These are phyloP conservation scores for Phoenicopterus ruber DNA, from an alignment of 2,113 vertebrate genomes.

Conservation along the genomic window DNA sequence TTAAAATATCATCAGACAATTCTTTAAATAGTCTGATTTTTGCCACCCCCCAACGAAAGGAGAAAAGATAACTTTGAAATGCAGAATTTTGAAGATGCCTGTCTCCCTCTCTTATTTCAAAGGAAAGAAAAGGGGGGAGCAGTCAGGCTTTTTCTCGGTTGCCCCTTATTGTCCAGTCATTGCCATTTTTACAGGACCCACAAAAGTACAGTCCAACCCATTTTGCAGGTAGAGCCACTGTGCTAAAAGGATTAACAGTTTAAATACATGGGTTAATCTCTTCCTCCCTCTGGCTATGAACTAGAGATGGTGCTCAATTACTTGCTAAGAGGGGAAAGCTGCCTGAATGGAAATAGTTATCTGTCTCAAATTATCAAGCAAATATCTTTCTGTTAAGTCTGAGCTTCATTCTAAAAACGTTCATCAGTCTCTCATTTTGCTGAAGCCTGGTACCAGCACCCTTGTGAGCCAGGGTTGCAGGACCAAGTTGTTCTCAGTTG, in stretches of 20 bases:
- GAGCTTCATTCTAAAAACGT: not conserved
- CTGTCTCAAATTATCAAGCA: not conserved
- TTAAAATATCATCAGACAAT: constrained; percentile 38
- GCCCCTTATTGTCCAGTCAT: not conserved
- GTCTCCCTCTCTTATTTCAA: not conserved
- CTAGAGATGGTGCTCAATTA: not conserved
- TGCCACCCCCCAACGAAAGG: not conserved
- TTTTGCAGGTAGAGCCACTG: not conserved
- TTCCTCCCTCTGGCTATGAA: not conserved
- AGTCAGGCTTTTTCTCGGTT: not conserved
- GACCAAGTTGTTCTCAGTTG: not conserved
- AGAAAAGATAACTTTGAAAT: constrained; percentile 8
- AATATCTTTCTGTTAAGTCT: not conserved
- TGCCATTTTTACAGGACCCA: not conserved
- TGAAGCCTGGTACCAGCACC: not conserved
- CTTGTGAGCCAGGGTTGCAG: not conserved
- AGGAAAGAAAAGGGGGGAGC: not conserved
- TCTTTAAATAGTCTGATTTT: constrained; percentile 42
- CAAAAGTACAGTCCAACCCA: not conserved
- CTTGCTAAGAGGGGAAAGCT: not conserved
- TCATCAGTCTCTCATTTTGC: not conserved
- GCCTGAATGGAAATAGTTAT: not conserved
- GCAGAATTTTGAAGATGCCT: not conserved
- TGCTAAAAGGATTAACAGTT: not conserved
- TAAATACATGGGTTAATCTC: not conserved